A percentile compares a stretch with the other conserved stretches of the same genome.
Conservation (phyloP, 2,888 invertebrate genomes). For the Ophion slaviceki region DNA sequence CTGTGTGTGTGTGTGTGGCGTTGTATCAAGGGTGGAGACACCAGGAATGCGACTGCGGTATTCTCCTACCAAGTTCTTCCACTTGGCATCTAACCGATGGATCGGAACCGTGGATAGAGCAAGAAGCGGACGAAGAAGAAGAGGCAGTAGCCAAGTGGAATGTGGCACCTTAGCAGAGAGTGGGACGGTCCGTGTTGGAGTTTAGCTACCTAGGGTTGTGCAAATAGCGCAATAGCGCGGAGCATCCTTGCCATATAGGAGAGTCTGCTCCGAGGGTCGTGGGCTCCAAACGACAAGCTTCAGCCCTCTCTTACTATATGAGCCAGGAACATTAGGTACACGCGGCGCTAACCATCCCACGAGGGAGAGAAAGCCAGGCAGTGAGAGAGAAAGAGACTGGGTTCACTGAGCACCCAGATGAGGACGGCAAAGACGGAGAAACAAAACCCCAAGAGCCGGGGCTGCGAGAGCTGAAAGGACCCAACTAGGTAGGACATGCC, state of each 20-base stretch:
- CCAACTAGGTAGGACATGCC: constrained; percentile 11
- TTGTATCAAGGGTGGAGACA: constrained; percentile 50
- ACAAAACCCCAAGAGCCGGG: constrained; percentile 46
- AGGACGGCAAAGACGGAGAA: constrained; percentile 42
- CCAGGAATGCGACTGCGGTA: constrained; percentile 66
- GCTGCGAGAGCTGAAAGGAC: constrained; percentile 1
- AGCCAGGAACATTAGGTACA: constrained; percentile 68
- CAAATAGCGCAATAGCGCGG: constrained; percentile 32
- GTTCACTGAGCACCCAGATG: not conserved
- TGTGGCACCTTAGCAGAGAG: constrained; percentile 23
- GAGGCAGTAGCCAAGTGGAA: constrained; percentile 32
- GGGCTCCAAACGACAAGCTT: constrained; percentile 51
- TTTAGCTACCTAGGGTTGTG: constrained; percentile 30
- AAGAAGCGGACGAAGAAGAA: constrained; percentile 12
- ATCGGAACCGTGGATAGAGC: constrained; percentile 28
- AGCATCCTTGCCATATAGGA: constrained; percentile 41
- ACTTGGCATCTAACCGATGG: constrained; percentile 54
- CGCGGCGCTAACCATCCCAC: constrained; percentile 56
- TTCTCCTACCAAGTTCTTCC: constrained; percentile 60
- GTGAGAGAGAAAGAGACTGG: constrained; percentile 18
- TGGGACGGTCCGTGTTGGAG: constrained; percentile 16
- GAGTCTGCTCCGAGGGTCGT: constrained; percentile 46
- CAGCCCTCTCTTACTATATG: constrained; percentile 36
- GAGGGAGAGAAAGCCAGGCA: not conserved
- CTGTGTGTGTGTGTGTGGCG: constrained; percentile 13